A percentile compares a stretch with the other conserved stretches of the same genome.
These are phyloP conservation scores for Bos javanicus DNA, from an alignment of 2,113 vertebrate species.

Conservation along the genomic window DNA sequence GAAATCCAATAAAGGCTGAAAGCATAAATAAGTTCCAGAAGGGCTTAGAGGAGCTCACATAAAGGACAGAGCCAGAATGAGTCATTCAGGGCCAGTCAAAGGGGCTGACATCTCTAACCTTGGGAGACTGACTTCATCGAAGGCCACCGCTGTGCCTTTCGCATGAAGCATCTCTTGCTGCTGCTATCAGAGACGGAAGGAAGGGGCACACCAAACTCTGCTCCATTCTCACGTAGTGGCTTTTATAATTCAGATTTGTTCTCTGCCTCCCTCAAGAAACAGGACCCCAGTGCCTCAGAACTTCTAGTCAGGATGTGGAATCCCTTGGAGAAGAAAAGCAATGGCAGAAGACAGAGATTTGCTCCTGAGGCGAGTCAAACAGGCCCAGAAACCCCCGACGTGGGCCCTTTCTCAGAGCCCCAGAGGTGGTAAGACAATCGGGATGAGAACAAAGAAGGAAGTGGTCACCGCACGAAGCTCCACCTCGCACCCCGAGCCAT, in stretches of 20 bases:
- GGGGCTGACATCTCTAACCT: constrained; percentile 34
- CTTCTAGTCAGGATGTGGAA: not conserved
- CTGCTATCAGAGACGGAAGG: not conserved
- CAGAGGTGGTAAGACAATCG: not conserved
- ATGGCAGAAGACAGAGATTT: not conserved
- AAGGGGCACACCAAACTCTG: not conserved
- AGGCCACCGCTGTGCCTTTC: not conserved
- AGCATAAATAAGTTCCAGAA: constrained; percentile 53
- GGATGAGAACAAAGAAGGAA: constrained; percentile 48
- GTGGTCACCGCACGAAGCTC: not conserved
- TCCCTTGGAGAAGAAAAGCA: not conserved
- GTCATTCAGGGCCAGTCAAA: constrained; percentile 35
- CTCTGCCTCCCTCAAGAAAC: constrained; percentile 27
- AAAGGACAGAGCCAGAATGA: constrained; percentile 42
- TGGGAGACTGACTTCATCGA: constrained; percentile 32
- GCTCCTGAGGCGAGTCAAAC: constrained; percentile 15
- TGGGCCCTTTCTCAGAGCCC: not conserved
- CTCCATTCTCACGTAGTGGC: not conserved
- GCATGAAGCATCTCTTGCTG: not conserved
- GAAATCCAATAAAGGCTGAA: constrained; percentile 56
- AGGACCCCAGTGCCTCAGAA: not conserved
- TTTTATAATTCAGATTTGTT: constrained; percentile 15
- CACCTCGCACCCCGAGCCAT: not conserved
- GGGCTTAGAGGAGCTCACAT: constrained; percentile 11
- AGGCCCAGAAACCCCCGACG: not conserved